Evolutionary conservation across 1,140 invertebrate species (phyloP), one percentile per base, ranked within the genome.

Genomic region (Brachionus sp.): DNA sequence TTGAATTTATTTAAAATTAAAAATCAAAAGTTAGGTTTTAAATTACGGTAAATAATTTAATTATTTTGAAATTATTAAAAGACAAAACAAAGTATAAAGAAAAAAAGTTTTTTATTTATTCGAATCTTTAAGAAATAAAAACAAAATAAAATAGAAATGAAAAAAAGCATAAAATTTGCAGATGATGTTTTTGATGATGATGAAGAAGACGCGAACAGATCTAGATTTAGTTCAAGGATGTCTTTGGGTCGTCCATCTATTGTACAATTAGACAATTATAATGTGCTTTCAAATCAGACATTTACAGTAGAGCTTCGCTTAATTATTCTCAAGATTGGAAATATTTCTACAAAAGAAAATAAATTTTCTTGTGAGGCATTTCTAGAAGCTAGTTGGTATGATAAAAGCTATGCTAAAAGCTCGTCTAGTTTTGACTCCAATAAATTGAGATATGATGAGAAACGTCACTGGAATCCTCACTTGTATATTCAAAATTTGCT

Each of bases 331-430:
- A 75, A 75, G 44, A 75, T 75, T 25, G 70, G 70, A 46, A 75
- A 46, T 6, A 75, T 75, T 19, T 23, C 39, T 19, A 75, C 70
- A 5, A 75, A 75, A 46, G 70, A 75, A 35, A 75, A 75, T 25
- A 75, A 46, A 75, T 75, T 75, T 46, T 75, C 70, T 9, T 75
- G 70, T 75, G 70, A 75, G 16, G 70, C 70, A 9, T 75, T 75
- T 46, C 25, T 75, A 7, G 70, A 75, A 39, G 70, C 70, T 5
- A 75, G 39, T 75, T 75, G 70, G 70, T 33, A 46, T 46, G 70
- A 75, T n/a, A 75, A 75, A 46, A 46, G 12, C 10, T 13, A 50
- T 46, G 25, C 7, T 0, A 75, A 75, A 19, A 33, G 44, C n/a
- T 5, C n/a, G 4, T 5, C 70, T 12, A 23, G 10, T 33, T 35